Evolutionary conservation across 2,113 vertebrate species (phyloP).

Genomic region (Microcebus griseorufus): DNA sequence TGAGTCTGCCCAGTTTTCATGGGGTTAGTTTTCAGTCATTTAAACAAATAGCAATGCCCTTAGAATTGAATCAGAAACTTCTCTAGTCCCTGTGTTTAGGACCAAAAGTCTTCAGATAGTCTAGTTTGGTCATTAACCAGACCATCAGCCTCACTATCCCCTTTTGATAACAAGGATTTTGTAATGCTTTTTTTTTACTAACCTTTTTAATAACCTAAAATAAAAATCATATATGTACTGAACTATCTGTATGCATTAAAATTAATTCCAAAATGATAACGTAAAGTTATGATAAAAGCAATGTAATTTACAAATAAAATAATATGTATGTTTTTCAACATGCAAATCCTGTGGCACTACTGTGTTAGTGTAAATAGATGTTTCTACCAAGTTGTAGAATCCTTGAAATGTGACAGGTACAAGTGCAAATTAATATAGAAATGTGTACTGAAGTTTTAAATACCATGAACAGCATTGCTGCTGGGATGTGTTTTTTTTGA

Average conservation of each 20-base stretch:
- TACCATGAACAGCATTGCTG: neutral
- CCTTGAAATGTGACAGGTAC: neutral
- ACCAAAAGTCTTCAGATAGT: neutral
- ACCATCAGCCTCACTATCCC: neutral
- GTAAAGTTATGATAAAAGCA: neutral
- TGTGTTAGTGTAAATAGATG: neutral
- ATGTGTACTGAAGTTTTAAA: neutral
- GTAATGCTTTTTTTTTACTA: neutral
- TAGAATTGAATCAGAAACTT: neutral
- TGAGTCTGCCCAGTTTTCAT: neutral
- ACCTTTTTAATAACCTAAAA: neutral
- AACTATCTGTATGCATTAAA: neutral
- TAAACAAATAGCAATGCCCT: neutral
- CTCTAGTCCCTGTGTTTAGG: neutral
- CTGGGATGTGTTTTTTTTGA: neutral
- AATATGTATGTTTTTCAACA: neutral
- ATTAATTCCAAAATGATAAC: neutral
- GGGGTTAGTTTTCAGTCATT: neutral
- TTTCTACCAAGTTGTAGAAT: neutral
- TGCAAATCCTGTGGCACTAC: neutral
- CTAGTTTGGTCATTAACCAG: neutral
- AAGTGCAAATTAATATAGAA: neutral
- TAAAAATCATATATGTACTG: neutral
- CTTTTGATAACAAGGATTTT: neutral
- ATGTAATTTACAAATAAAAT: neutral